These are phyloP conservation scores for Myodes glareolus DNA, from an alignment of 2,113 vertebrate species.

Conservation along the genomic window DNA sequence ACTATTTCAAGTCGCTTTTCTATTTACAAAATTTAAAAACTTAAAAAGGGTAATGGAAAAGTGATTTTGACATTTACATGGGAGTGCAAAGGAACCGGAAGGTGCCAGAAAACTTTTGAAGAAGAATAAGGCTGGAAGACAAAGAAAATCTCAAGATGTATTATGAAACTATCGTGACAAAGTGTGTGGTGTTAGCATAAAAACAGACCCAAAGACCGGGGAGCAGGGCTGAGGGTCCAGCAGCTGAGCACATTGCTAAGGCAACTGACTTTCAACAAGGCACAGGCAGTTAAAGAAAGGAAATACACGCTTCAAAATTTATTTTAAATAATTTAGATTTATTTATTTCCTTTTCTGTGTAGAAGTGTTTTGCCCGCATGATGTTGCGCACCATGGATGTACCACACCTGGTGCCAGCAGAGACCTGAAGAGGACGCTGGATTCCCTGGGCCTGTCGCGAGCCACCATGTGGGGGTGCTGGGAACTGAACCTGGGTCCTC, in stretches of 20 bases:
- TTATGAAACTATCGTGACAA: neutral
- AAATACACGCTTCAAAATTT: neutral
- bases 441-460: neutral
- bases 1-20: neutral
- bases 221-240: neutral
- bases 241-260: neutral
- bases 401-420: neutral
- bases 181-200: neutral
- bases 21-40: neutral
- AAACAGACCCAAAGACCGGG: neutral
- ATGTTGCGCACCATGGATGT: neutral
- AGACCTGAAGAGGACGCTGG: neutral
- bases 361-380: neutral
- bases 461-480: neutral
- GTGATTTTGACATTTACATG: neutral
- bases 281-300: neutral
- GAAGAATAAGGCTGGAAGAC: constrained; percentile 19
- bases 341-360: neutral
- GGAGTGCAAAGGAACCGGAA: neutral
- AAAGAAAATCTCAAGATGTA: neutral
- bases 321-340: neutral
- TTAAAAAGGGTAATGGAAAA: neutral
- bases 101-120: constrained; percentile 29
- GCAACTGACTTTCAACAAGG: neutral
- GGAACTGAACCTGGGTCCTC: neutral